Evolutionary conservation across 1,140 invertebrate species (phyloP).

Genomic region (Aphelenchoides avenae): DNA sequence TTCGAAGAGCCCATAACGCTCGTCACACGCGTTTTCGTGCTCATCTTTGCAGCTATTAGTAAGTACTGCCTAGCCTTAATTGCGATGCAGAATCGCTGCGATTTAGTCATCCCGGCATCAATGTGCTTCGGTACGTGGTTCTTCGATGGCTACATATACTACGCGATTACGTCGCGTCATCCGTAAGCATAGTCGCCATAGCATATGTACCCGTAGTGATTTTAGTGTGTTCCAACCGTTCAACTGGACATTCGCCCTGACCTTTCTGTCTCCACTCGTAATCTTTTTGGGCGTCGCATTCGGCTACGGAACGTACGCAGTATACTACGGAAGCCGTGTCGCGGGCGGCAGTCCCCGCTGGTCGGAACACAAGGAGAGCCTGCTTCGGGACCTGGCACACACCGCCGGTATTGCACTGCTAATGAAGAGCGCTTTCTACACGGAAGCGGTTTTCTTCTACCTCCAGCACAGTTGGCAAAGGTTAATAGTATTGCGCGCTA

Average conservation of each 20-base stretch:
- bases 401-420: slow-evolving; percentile 35
- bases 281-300: slow-evolving; percentile 31
- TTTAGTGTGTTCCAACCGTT: slow-evolving; percentile 26
- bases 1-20: slow-evolving; percentile 10
- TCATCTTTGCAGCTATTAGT: no score
- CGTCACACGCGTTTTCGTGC: no score
- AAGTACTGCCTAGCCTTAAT: no score
- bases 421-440: slow-evolving; percentile 29
- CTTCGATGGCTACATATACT: slow-evolving; percentile 30
- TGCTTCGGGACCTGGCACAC: slow-evolving; percentile 24
- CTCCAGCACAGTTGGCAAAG: no score
- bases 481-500: no score
- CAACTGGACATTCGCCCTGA: slow-evolving; percentile 32
- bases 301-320: slow-evolving; percentile 38
- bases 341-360: slow-evolving; percentile 6
- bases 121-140: slow-evolving; percentile 33
- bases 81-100: no score
- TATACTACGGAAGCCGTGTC: slow-evolving; percentile 29
- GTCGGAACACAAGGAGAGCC: slow-evolving; percentile 15
- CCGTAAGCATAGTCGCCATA: background rate
- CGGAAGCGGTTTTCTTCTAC: slow-evolving; percentile 21
- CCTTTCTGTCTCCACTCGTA: slow-evolving; percentile 34
- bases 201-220: background rate
- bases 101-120: slow-evolving; percentile 34
- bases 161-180: slow-evolving; percentile 14